A percentile compares a stretch with the other conserved stretches of the same genome.
Conservation (phyloP, 2,888 invertebrate species). For the Ennomos quercinarius region DNA sequence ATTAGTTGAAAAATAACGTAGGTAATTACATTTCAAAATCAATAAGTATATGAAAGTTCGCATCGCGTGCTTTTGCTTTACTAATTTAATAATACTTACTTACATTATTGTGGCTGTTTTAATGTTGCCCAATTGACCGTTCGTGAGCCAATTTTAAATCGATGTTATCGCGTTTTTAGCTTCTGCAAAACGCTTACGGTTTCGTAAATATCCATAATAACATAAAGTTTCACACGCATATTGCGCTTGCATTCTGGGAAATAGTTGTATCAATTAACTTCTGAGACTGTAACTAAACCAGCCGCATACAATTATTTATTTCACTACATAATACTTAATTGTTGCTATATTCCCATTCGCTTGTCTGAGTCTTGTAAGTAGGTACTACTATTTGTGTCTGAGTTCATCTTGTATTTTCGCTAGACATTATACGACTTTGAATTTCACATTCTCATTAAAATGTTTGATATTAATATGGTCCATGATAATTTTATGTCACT, state of each 20-base stretch:
- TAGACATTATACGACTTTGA: too few species aligned
- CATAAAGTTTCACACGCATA: slow-evolving; percentile 29
- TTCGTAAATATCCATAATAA: slow-evolving; percentile 29
- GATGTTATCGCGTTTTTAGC: slow-evolving; percentile 26
- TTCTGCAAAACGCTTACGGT: slow-evolving; percentile 20
- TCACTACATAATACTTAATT: slow-evolving; percentile 6
- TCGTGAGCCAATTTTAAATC: slow-evolving; percentile 15
- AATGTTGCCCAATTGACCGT: slow-evolving; percentile 16
- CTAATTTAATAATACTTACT: too few species aligned
- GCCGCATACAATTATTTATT: slow-evolving; percentile 1
- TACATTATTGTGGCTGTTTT: slow-evolving; percentile 8
- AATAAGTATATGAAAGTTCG: too few species aligned
- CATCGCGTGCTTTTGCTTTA: too few species aligned
- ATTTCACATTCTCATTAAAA: too few species aligned
- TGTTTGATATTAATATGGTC: too few species aligned
- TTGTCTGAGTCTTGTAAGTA: too few species aligned
- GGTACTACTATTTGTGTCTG: too few species aligned
- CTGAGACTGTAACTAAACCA: slow-evolving; percentile 17
- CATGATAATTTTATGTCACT: too few species aligned
- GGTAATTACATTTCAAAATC: too few species aligned
- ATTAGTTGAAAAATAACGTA: too few species aligned
- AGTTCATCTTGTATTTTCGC: too few species aligned
- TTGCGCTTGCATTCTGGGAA: slow-evolving; percentile 20
- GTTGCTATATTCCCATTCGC: neutral
- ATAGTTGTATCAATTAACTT: slow-evolving; percentile 17